phyloP scores from a whole-genome alignment of 1,140 invertebrate genomes.

The Sipha flava region DNA sequence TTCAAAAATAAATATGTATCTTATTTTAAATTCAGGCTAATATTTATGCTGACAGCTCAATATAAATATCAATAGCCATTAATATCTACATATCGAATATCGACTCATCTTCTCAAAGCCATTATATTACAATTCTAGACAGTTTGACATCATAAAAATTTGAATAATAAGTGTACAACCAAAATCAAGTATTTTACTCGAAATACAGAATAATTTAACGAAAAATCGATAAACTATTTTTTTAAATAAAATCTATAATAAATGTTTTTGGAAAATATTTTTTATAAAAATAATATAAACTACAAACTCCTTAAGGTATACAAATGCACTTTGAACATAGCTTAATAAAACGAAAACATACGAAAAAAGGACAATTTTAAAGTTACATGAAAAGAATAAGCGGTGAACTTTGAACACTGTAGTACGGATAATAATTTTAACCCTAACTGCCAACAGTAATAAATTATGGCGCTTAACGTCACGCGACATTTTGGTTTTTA shows the following conservation, averaged over 20 bases:
- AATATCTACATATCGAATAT: background rate
- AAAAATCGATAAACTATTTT: no score
- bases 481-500: slow-evolving; percentile 20
- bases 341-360: background rate
- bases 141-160: background rate
- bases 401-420: slow-evolving; percentile 4
- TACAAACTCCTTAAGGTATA: no score
- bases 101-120: background rate
- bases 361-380: background rate
- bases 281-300: no score
- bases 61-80: background rate
- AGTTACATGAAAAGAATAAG: background rate
- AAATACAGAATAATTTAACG: background rate
- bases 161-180: background rate
- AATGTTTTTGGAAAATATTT: no score
- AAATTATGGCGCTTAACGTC: slow-evolving; percentile 3
- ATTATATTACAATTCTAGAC: background rate
- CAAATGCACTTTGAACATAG: background rate
- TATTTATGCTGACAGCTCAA: background rate
- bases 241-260: no score
- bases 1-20: background rate
- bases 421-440: slow-evolving; percentile 16
- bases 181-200: background rate
- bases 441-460: slow-evolving; percentile 1
- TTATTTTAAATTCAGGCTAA: background rate